Conservation (phyloP, 2,113 vertebrate species). For the Rhagologus leucostigma region DNA sequence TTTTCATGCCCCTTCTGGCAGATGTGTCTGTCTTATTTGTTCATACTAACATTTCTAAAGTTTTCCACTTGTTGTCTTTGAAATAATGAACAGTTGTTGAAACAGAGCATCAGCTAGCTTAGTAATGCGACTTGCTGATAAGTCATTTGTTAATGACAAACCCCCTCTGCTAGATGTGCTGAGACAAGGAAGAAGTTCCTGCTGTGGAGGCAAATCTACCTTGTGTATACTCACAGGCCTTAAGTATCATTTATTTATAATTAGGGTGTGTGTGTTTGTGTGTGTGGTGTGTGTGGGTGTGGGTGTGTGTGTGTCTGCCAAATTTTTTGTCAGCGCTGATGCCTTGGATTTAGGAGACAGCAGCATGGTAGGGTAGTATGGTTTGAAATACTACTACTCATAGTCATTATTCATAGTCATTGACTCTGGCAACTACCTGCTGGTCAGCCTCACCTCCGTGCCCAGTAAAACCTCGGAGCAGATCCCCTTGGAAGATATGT, state of each 20-base stretch:
- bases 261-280: accelerated
- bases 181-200: neutral
- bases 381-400: neutral
- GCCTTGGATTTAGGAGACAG: neutral
- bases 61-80: neutral
- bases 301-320: accelerated
- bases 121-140: neutral
- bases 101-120: neutral
- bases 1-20: neutral
- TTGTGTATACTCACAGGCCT: too few species aligned
- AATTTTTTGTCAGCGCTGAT: neutral
- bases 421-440: neutral
- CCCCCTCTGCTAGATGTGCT: neutral
- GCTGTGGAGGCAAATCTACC: neutral
- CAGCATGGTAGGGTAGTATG: neutral
- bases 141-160: neutral
- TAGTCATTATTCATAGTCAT: neutral
- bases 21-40: neutral
- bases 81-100: neutral
- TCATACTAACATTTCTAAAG: neutral
- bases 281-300: neutral
- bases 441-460: neutral
- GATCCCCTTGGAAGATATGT: neutral
- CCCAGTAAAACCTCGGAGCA: neutral
- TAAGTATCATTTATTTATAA: neutral